Conservation (phyloP, 2,113 vertebrate species). For the Heterotis niloticus region DNA sequence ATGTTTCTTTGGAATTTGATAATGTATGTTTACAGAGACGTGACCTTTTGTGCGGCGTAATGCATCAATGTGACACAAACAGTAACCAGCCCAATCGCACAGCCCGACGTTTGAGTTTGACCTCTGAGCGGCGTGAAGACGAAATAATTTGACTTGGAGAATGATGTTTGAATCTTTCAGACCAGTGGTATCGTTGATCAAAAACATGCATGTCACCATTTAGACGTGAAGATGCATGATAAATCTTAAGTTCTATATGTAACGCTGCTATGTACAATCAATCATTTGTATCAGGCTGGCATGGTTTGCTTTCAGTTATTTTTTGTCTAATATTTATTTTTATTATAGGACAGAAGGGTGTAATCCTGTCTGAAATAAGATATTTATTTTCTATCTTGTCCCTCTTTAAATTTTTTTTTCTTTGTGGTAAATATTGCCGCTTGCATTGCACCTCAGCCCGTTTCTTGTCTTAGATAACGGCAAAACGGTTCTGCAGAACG, state of each 20-base stretch:
- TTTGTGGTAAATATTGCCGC: constrained; percentile 31
- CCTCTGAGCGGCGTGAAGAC: constrained; percentile 65
- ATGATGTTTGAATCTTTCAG: constrained; percentile 59
- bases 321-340: constrained; percentile 34
- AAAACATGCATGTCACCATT: constrained; percentile 45
- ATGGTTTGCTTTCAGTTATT: constrained; percentile 31
- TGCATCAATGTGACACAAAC: constrained; percentile 92
- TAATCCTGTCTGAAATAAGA: constrained; percentile 31
- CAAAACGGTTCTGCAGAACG: constrained; percentile 31
- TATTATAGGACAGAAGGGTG: constrained; percentile 44
- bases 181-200: constrained; percentile 53
- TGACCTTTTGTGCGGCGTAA: constrained; percentile 88
- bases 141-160: constrained; percentile 65
- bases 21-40: constrained; percentile 96
- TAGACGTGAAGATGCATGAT: constrained; percentile 39
- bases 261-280: constrained; percentile 31
- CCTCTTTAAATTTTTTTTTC: constrained; percentile 39
- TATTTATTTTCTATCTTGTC: constrained; percentile 48
- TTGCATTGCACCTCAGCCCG: constrained; percentile 21
- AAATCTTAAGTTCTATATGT: constrained; percentile 29
- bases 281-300: constrained; percentile 36
- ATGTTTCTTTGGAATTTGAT: constrained; percentile 96
- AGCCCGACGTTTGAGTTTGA: constrained; percentile 65
- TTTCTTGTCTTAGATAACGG: constrained; percentile 31
- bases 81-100: constrained; percentile 88